Evolutionary conservation across 2,113 vertebrate genomes (phyloP).

Genomic region (Corydoras maculifer): DNA sequence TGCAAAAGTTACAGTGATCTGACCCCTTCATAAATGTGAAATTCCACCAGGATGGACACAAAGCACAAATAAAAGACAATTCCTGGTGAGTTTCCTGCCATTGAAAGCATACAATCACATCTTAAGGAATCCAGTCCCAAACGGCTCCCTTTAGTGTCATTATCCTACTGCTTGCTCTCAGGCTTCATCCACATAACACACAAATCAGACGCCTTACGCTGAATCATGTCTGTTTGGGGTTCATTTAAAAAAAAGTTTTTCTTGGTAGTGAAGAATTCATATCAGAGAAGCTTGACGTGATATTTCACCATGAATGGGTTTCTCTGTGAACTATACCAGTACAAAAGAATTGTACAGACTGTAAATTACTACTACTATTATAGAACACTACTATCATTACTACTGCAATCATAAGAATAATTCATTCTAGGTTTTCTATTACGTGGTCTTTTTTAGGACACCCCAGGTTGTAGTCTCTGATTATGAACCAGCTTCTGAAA

Average conservation of each 20-base stretch:
- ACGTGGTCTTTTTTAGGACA: too few relatives aligned
- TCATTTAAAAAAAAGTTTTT: not conserved
- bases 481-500: too few relatives aligned
- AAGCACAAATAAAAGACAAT: constrained; percentile 24
- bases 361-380: too few relatives aligned
- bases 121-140: constrained; percentile 26
- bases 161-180: constrained; percentile 2
- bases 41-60: constrained; percentile 10
- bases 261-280: too few relatives aligned
- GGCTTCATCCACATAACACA: constrained; percentile 29
- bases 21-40: not conserved
- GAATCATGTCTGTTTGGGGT: not conserved
- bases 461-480: too few relatives aligned
- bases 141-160: constrained; percentile 25
- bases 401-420: too few relatives aligned
- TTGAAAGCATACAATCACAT: constrained; percentile 34
- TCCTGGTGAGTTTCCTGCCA: constrained; percentile 36
- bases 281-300: too few relatives aligned
- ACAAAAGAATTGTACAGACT: too few relatives aligned
- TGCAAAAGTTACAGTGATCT: not conserved
- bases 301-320: too few relatives aligned
- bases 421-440: too few relatives aligned
- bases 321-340: too few relatives aligned
- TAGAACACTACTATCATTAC: too few relatives aligned
- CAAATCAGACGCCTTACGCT: constrained; percentile 12